phyloP scores from a whole-genome alignment of 2,113 vertebrate species.

The Dasyprocta punctata region DNA sequence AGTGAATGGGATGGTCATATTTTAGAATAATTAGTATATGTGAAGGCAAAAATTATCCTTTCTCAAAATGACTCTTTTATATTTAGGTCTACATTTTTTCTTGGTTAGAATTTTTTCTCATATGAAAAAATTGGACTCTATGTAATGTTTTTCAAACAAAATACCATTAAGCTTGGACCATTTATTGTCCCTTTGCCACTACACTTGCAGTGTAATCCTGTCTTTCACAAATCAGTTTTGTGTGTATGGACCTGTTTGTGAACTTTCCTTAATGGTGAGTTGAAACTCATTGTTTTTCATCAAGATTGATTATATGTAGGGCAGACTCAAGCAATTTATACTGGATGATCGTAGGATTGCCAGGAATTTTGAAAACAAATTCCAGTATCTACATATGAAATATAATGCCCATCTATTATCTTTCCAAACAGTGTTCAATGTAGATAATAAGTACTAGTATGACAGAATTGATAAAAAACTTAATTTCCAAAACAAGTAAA shows the following conservation, averaged over 20 bases:
- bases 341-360: background rate
- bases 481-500: background rate
- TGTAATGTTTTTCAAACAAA: background rate
- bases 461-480: background rate
- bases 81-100: background rate
- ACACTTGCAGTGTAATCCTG: background rate
- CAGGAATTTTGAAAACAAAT: background rate
- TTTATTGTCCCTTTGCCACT: background rate
- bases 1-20: background rate
- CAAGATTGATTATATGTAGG: background rate
- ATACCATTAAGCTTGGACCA: background rate
- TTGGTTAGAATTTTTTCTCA: background rate
- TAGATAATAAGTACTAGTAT: background rate
- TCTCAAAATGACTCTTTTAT: too few species aligned
- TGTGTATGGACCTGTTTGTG: background rate
- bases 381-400: background rate
- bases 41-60: background rate
- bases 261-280: background rate
- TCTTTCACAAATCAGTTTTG: background rate
- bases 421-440: background rate
- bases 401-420: background rate
- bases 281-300: background rate
- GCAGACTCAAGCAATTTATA: background rate
- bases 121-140: background rate
- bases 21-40: background rate